phyloP scores from a whole-genome alignment of 2,113 vertebrate genomes.

The Phocoena phocoena region DNA sequence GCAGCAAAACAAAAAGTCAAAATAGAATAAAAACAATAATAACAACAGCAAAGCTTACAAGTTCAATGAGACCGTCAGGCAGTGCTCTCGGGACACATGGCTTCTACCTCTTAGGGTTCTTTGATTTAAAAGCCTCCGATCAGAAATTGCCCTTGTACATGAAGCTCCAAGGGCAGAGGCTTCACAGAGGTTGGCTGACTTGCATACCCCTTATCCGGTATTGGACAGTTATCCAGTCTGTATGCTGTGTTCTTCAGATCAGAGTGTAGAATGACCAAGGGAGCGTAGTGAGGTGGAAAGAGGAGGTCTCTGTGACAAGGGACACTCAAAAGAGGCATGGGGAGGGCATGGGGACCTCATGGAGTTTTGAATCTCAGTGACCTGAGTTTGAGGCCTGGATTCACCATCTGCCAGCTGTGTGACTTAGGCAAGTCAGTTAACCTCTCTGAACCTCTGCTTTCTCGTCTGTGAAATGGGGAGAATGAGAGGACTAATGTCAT shows the following conservation, averaged over 20 bases:
- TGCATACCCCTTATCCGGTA: fast-evolving
- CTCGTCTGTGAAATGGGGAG: neutral
- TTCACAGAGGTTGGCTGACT: neutral
- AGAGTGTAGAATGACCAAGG: neutral
- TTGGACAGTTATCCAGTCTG: neutral
- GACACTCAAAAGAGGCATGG: neutral
- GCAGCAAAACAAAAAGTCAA: neutral
- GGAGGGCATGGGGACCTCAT: neutral
- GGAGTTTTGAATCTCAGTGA: neutral
- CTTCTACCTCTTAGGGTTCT: neutral
- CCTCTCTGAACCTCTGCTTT: neutral
- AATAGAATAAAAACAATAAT: neutral
- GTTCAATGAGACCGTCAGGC: neutral
- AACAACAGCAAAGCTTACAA: neutral
- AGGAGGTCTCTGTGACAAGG: neutral
- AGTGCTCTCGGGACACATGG: neutral
- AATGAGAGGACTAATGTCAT: fast-evolving
- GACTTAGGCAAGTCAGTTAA: neutral
- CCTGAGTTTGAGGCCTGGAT: neutral
- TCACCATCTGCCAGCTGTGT: neutral
- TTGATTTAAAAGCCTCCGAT: neutral
- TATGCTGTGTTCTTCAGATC: neutral
- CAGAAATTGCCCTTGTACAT: fast-evolving
- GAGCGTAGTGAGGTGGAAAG: fast-evolving
- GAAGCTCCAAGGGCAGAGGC: neutral